Evolutionary conservation across 1,140 invertebrate genomes (phyloP), one percentile per base, ranked within the genome.

Genomic region (Conus betulinus): DNA sequence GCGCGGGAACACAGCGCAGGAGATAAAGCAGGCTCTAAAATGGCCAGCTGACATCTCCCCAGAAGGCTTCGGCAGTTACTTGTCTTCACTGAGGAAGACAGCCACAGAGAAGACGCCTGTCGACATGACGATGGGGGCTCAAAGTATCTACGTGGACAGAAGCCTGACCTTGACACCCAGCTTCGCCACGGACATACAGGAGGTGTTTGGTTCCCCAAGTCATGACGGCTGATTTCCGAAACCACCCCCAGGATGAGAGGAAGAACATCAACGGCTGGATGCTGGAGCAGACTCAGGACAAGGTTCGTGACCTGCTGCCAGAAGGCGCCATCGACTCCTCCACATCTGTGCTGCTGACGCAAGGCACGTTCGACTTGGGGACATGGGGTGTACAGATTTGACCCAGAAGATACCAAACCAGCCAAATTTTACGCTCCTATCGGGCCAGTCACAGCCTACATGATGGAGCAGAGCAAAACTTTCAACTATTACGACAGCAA

Each of bases 361-460:
- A 97, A 91, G 97, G 97, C 0, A 93, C 98, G 7, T 98, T 98
- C 89, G 98, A 98, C 88, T 97, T 97, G 91, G 97, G 96, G 15
- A 96, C 96, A 87, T 98, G 97, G 97, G n/a, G 96, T 97, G 87
- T 95, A 96, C 55, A 96, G 97, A 81, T 98, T 98, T 91, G 94
- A 96, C 11, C 90, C n/a, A n/a, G n/a, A n/a, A n/a, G n/a, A n/a
- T n/a, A n/a, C n/a, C n/a, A n/a, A n/a, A n/a, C n/a, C n/a, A n/a
- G n/a, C n/a, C n/a, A n/a, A n/a, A n/a, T n/a, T n/a, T n/a, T n/a
- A n/a, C n/a, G 7, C 84, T 15, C 81, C 86, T 85, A 53, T 63
- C 7, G 81, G 90, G 3, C 74, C 67, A 20, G 51, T 86, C 10
- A 81, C 88, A 25, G 88, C 91, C 57, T 79, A 97, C 27, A 93